phyloP scores from a whole-genome alignment of 2,888 invertebrate species.

The Pseudococcus jackbeardsleyi region DNA sequence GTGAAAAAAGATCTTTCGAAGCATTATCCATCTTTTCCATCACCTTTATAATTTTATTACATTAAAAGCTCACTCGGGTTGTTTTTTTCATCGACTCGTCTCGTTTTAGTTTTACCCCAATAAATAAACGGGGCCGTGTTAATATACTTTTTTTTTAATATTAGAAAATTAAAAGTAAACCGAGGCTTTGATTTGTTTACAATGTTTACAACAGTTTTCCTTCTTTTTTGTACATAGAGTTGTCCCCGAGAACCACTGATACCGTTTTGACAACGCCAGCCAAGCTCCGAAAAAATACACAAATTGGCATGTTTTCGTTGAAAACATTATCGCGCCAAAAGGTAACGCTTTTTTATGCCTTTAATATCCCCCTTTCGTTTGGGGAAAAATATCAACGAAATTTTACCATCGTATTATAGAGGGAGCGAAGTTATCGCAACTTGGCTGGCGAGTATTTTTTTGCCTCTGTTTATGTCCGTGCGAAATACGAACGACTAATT shows the following conservation, averaged over 20 bases:
- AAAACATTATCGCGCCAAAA: slow-evolving; percentile 24
- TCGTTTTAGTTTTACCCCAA: not conserved
- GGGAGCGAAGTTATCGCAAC: not conserved
- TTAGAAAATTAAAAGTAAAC: slow-evolving; percentile 24
- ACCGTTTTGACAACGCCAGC: not conserved
- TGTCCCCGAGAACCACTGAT: not conserved
- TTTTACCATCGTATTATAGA: not conserved
- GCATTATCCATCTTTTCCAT: not conserved
- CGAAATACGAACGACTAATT: not conserved
- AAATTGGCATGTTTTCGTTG: slow-evolving; percentile 22
- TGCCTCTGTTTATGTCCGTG: not conserved
- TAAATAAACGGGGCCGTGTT: not conserved
- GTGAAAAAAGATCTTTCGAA: not conserved
- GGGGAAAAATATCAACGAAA: not conserved
- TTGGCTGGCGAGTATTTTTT: not conserved
- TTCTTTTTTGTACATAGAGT: not conserved
- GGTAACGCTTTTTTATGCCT: slow-evolving; percentile 34
- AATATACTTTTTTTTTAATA: not conserved
- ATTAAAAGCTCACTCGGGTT: slow-evolving; percentile 22
- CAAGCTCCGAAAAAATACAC: not conserved
- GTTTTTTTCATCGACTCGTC: not conserved
- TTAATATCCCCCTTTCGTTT: not conserved
- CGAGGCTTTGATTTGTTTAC: slow-evolving; percentile 30
- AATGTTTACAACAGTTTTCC: not conserved
- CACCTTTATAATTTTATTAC: slow-evolving; percentile 8